Conservation (phyloP, 2,888 invertebrate genomes). For the Monopis laevigella region DNA sequence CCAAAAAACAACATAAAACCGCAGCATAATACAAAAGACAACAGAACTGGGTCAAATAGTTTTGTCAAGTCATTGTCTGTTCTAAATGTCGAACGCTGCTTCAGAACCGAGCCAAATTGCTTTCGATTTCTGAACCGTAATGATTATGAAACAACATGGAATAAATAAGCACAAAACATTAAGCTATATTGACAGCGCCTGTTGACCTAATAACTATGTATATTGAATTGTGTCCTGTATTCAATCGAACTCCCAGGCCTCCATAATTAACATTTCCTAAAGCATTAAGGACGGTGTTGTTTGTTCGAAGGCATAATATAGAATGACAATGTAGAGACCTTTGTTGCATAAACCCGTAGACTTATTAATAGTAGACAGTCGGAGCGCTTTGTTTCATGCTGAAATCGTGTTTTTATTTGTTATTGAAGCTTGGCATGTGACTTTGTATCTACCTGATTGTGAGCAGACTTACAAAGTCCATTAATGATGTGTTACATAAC, state of each 20-base stretch:
- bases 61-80: constrained; percentile 47
- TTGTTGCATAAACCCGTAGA: constrained; percentile 42
- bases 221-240: not conserved
- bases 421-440: no score
- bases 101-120: constrained; percentile 38
- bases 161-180: constrained; percentile 6
- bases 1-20: no score
- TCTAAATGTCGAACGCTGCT: constrained; percentile 30
- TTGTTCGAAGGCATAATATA: constrained; percentile 30
- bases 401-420: no score
- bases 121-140: constrained; percentile 14
- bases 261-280: constrained; percentile 56
- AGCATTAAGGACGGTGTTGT: constrained; percentile 38
- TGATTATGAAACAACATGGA: constrained; percentile 8
- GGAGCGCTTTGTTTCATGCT: no score
- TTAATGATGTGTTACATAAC: no score
- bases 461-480: no score
- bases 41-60: constrained; percentile 25
- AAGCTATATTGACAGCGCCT: not conserved
- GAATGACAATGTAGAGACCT: constrained; percentile 31
- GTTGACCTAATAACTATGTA: constrained; percentile 4
- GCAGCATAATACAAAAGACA: not conserved
- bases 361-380: no score
- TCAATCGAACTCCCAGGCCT: not conserved
- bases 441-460: no score